Base-by-base conservation (phyloP, 2,113 vertebrate species). In the Lasiurus cinereus region DNA sequence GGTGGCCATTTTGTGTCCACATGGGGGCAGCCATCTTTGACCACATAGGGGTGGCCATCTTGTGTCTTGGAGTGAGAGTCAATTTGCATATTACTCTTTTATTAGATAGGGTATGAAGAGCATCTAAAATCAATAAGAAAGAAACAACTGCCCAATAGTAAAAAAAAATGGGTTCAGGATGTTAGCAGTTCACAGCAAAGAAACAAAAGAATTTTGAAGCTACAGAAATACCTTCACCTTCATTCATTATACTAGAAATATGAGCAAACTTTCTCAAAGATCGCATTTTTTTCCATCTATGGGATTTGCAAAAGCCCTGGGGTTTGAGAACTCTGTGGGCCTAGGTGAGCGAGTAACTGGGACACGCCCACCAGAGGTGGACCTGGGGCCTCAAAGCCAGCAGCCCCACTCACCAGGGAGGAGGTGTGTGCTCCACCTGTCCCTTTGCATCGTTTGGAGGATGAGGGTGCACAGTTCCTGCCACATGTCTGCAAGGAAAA, bases 241-340 rank as follows among this genome's bases (percentile, higher is more conserved):
- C 33, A 27, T 11, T 13, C 19, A 24, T 29, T 69, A 7, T 33
- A 19, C 5, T 43, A 33, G 21, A 33, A n/a, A 48, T 5, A 19
- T 2, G 39, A 76, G 6, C 29, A 46, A 27, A 18, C 72, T 15
- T 33, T 31, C 43, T 59, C 8, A 43, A 22, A 74, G 29, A 64
- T 22, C 1, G 29, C 8, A 3, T 46, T 18, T 13, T 13, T 13
- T 33, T 1, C 19, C 12, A 12, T 16, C 21, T 5, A 24, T 6
- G 9, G 39, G 54, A 18, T 13, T 39, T 33, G 39, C 39, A 5
- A 12, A 74, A 24, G 59, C 3, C 31, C 14, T 43, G 18, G 21
- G 2, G 31, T 31, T 31, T 43, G 84, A 46, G 18, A 43, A 73
- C 52, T n/a, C 27, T 24, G n/a, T 27, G 84, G 36, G 84, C 69